These are phyloP conservation scores for Geodia barretti DNA, from an alignment of 37 sponge, comb jelly and placozoan genomes.

Conservation along the genomic window DNA sequence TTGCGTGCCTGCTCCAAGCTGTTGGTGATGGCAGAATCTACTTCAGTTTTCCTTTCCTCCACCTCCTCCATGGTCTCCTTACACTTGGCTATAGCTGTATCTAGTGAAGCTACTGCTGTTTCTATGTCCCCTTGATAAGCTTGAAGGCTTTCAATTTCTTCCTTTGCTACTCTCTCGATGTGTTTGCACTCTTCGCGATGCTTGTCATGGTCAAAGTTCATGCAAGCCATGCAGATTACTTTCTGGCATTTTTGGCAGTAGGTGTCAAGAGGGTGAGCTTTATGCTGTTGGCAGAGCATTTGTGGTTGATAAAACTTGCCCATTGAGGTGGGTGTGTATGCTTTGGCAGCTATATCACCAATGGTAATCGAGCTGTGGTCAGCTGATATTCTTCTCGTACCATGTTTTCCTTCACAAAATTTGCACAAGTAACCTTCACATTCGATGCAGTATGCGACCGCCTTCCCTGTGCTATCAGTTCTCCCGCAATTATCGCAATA, in stretches of 20 bases:
- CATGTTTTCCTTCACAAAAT: conserved; percentile 32
- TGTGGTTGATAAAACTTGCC: conserved; percentile 16
- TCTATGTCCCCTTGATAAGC: not conserved
- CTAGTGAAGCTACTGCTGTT: not conserved
- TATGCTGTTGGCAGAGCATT: conserved; percentile 7
- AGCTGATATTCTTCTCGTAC: conserved; percentile 10
- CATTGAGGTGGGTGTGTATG: not conserved
- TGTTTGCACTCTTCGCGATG: conserved; percentile 8
- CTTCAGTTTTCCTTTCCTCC: conserved; percentile 7
- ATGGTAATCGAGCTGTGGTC: conserved; percentile 29
- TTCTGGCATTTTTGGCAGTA: conserved; percentile 29
- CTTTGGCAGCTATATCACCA: not conserved
- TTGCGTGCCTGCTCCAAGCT: conserved; percentile 10
- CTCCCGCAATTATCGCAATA: conserved; percentile 35
- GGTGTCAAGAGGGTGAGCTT: conserved; percentile 17
- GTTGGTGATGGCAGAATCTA: not conserved
- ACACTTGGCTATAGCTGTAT: conserved; percentile 10
- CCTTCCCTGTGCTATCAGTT: conserved; percentile 5
- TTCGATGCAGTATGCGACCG: conserved; percentile 37
- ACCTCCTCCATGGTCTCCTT: conserved; percentile 19
- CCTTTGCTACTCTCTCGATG: conserved; percentile 16
- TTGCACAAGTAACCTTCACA: conserved; percentile 49
- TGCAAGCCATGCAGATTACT: conserved; percentile 34
- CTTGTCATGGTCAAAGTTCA: conserved; percentile 11
- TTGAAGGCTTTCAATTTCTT: conserved; percentile 1